Conservation (phyloP, 2,113 vertebrate species). For the Cyphomyrus plagiostoma region DNA sequence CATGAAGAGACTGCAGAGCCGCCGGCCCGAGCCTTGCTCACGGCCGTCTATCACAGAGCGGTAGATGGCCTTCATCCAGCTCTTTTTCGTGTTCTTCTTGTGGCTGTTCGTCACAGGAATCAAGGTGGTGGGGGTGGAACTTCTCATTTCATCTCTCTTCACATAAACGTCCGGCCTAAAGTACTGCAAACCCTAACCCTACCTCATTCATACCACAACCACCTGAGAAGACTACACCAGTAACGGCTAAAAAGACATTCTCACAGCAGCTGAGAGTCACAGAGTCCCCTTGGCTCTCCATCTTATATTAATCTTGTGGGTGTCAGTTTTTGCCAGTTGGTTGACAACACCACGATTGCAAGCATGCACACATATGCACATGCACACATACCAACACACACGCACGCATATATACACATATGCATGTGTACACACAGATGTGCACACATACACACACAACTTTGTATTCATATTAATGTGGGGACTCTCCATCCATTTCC, state of each 20-base stretch:
- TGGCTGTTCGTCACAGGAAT: conserved; percentile 49
- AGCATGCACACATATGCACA: neutral
- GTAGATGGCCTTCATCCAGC: conserved; percentile 88
- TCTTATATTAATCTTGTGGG: neutral
- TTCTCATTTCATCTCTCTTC: neutral
- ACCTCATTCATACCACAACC: too few species aligned
- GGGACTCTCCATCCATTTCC: neutral
- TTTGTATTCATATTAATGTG: neutral
- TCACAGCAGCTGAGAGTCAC: neutral
- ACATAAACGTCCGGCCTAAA: neutral
- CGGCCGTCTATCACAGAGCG: conserved; percentile 81
- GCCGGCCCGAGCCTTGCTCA: conserved; percentile 74
- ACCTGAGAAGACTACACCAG: neutral
- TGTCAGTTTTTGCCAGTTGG: neutral
- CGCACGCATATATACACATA: too few species aligned
- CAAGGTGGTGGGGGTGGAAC: neutral
- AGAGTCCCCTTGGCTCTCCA: neutral
- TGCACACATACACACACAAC: too few species aligned
- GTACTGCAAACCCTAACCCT: neutral
- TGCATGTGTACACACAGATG: too few species aligned
- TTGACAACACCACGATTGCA: neutral
- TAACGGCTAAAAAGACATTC: neutral
- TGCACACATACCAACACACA: too few species aligned
- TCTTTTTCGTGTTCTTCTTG: conserved; percentile 94
- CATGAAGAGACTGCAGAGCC: conserved; percentile 94